Percentiles rank a stretch among this genome's conserved stretches.
Evolutionary conservation across 2,113 vertebrate species (phyloP).

Genomic region (Tachycineta bicolor): DNA sequence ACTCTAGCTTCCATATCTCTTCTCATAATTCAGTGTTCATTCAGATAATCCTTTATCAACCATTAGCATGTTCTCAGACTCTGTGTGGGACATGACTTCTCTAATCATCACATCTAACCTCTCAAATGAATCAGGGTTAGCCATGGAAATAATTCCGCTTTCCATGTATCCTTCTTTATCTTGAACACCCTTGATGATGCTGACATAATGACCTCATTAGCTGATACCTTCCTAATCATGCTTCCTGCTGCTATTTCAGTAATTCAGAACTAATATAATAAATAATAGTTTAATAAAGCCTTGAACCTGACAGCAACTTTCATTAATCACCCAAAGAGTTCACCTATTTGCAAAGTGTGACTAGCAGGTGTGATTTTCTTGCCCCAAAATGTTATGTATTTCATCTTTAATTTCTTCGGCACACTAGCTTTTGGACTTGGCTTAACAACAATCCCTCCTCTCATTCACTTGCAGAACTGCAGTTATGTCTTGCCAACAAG

Average conservation of each 20-base stretch:
- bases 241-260: neutral
- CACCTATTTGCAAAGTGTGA: neutral
- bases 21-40: neutral
- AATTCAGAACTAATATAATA: neutral
- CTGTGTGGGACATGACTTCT: neutral
- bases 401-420: neutral
- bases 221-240: neutral
- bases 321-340: neutral
- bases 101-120: neutral
- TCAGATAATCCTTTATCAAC: neutral
- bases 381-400: neutral
- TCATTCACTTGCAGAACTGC: neutral
- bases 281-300: neutral
- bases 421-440: neutral
- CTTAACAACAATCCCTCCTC: neutral
- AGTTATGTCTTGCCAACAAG: neutral
- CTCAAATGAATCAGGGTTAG: neutral
- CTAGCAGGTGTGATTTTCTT: neutral
- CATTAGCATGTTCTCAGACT: neutral
- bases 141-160: neutral
- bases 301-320: slow-evolving; percentile 14
- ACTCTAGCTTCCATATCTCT: neutral
- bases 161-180: neutral
- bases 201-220: neutral
- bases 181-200: neutral